Conservation (phyloP, 1,140 invertebrate genomes). For the Aphelinus atriplicis region DNA sequence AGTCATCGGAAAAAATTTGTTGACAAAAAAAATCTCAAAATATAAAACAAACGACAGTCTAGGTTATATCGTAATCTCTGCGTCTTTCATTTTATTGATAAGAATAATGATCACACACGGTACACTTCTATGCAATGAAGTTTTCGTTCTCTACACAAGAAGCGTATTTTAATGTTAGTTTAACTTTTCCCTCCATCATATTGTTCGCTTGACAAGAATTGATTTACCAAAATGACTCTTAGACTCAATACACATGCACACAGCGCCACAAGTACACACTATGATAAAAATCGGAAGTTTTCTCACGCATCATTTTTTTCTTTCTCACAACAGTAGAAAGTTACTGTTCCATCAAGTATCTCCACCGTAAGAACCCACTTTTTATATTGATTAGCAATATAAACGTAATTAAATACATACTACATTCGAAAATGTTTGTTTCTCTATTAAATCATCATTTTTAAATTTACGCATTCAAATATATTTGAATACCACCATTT, state of each 20-base stretch:
- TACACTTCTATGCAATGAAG: slow-evolving; percentile 10
- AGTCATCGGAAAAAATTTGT: neutral
- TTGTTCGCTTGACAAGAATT: slow-evolving; percentile 16
- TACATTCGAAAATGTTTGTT: no score
- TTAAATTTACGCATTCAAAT: no score
- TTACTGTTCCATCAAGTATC: neutral
- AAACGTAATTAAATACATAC: no score
- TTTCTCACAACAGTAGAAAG: slow-evolving; percentile 19
- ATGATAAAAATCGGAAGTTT: slow-evolving; percentile 25
- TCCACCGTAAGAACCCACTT: slow-evolving; percentile 18
- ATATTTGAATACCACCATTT: no score
- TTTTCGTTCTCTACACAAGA: slow-evolving; percentile 15
- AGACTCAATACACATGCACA: neutral
- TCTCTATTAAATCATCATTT: no score
- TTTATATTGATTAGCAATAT: neutral
- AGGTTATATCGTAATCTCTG: neutral
- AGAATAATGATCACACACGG: neutral
- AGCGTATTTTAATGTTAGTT: slow-evolving; percentile 21
- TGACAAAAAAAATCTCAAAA: neutral
- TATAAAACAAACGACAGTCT: slow-evolving; percentile 18
- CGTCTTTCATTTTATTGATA: slow-evolving; percentile 9
- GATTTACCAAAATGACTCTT: slow-evolving; percentile 20
- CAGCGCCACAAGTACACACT: neutral
- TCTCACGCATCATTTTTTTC: neutral
- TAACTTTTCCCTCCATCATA: slow-evolving; percentile 12